A percentile compares a stretch with the other conserved stretches of the same genome.
Conservation (phyloP, 2,113 vertebrate genomes). For the Rattus norvegicus region DNA sequence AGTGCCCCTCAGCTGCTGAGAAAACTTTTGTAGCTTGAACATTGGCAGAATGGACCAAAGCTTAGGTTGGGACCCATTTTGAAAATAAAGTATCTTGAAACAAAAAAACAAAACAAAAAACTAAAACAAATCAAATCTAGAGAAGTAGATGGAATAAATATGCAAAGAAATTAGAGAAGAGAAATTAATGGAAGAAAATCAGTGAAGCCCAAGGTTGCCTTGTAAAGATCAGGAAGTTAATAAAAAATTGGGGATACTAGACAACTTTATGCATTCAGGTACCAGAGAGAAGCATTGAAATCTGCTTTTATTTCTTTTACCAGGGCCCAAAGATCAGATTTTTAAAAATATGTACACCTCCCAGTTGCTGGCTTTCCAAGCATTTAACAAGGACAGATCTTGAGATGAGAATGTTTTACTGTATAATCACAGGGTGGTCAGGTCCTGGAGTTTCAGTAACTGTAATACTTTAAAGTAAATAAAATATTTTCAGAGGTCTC, state of each 20-base stretch:
- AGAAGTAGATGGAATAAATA: neutral
- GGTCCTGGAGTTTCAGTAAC: slow-evolving; percentile 7
- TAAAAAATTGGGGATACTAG: neutral
- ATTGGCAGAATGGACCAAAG: too few species aligned
- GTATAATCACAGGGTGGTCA: neutral
- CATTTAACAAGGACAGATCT: slow-evolving; percentile 1
- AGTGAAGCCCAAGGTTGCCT: neutral
- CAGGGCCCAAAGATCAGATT: neutral
- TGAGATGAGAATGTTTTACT: slow-evolving; percentile 38
- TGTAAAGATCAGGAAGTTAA: neutral
- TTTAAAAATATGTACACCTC: neutral
- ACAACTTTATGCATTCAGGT: neutral
- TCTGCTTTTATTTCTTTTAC: neutral
- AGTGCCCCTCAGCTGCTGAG: too few species aligned
- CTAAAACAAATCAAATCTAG: slow-evolving; percentile 35
- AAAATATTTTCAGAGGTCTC: slow-evolving; percentile 1
- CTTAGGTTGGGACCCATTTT: too few species aligned
- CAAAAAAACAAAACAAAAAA: neutral
- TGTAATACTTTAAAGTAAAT: slow-evolving; percentile 28
- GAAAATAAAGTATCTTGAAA: too few species aligned
- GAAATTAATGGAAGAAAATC: slow-evolving; percentile 4
- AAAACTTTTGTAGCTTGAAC: too few species aligned
- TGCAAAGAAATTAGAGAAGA: slow-evolving; percentile 22
- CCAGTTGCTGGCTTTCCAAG: neutral
- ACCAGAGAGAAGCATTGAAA: neutral